Conservation (phyloP, 64 coral and sea anemone species). For the Montipora cactus region DNA sequence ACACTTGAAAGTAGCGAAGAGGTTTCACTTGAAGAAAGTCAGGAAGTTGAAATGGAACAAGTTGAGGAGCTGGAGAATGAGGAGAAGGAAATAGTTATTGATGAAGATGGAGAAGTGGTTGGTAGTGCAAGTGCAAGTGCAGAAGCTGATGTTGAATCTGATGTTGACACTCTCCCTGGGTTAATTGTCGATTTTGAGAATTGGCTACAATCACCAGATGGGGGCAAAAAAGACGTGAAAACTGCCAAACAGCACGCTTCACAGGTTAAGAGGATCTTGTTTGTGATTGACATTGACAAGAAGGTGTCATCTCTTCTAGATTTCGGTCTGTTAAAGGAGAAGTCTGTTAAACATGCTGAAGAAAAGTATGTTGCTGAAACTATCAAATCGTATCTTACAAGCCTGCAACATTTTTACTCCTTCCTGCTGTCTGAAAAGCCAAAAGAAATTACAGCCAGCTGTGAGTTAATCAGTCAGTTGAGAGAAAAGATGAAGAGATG, state of each 20-base stretch:
- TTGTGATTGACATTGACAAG: constrained; percentile 47
- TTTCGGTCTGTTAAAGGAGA: constrained; percentile 47
- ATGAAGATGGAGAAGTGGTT: background rate
- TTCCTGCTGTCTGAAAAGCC: constrained; percentile 59
- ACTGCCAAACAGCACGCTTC: constrained; percentile 63
- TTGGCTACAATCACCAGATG: constrained; percentile 75
- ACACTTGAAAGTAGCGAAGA: too few relatives aligned
- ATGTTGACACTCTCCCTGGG: constrained; percentile 3
- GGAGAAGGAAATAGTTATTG: background rate
- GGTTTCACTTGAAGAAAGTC: too few relatives aligned
- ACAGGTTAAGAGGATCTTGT: constrained; percentile 56
- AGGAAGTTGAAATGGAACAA: too few relatives aligned
- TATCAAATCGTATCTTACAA: constrained; percentile 55
- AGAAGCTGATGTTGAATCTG: background rate
- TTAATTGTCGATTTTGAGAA: constrained; percentile 34
- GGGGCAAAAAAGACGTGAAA: constrained; percentile 60
- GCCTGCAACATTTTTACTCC: constrained; percentile 55
- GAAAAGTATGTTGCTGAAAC: constrained; percentile 46
- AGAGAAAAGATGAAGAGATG: constrained; percentile 57
- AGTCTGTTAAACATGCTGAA: constrained; percentile 65
- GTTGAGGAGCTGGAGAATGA: background rate
- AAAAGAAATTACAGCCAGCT: constrained; percentile 28
- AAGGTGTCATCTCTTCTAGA: constrained; percentile 66
- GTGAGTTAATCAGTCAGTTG: constrained; percentile 3
- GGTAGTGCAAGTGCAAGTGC: background rate